These are phyloP conservation scores for Trogon melanurus DNA, from an alignment of 2,113 vertebrate species.

Conservation along the genomic window DNA sequence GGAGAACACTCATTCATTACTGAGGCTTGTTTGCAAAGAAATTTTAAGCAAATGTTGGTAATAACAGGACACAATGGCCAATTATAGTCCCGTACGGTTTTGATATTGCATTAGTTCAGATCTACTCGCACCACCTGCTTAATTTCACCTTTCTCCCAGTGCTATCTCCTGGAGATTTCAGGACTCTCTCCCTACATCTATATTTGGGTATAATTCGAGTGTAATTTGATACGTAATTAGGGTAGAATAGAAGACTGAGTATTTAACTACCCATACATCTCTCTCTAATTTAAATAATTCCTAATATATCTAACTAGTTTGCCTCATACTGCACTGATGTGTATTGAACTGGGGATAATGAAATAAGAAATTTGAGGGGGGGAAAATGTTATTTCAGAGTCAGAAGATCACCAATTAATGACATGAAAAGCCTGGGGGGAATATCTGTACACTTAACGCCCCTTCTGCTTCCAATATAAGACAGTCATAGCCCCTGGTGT, in stretches of 20 bases:
- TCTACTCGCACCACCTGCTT: neutral
- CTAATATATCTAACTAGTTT: conserved; percentile 75
- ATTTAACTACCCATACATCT: conserved; percentile 80
- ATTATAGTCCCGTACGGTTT: neutral
- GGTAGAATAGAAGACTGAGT: conserved; percentile 73
- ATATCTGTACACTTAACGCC: conserved; percentile 63
- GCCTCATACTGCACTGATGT: conserved; percentile 68
- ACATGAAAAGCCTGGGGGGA: conserved; percentile 70
- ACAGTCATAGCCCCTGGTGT: neutral
- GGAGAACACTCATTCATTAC: neutral
- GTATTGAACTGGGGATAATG: conserved; percentile 82
- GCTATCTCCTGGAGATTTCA: conserved; percentile 45
- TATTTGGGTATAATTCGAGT: conserved; percentile 77
- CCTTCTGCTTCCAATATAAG: neutral
- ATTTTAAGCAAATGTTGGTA: conserved; percentile 22
- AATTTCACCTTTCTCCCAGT: neutral
- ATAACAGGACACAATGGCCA: conserved; percentile 31
- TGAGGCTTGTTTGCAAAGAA: neutral
- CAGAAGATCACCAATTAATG: conserved; percentile 78
- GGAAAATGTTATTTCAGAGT: conserved; percentile 76
- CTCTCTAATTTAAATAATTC: conserved; percentile 83
- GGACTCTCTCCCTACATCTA: conserved; percentile 67
- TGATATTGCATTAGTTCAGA: conserved; percentile 44
- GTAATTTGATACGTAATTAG: conserved; percentile 80
- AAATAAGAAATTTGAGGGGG: conserved; percentile 77